Percentiles rank a stretch among this genome's conserved stretches.
phyloP scores from a whole-genome alignment of 2,888 invertebrate species.

The Cynaeus angustus region DNA sequence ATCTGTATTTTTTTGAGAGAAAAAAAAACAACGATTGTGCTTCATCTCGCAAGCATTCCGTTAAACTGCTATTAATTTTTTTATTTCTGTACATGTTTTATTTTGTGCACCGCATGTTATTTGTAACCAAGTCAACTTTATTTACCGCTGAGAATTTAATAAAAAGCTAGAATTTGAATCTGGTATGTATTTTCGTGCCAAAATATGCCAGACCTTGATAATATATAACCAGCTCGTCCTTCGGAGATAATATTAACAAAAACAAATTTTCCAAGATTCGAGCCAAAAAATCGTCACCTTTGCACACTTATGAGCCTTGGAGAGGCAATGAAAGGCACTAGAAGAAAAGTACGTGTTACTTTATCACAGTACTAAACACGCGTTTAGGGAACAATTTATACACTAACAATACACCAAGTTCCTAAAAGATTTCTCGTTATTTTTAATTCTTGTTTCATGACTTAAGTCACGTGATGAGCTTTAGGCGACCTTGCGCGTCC shows the following conservation, averaged over 20 bases:
- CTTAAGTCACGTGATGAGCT: too few species aligned
- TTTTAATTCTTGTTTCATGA: too few species aligned
- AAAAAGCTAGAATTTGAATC: background rate
- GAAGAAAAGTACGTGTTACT: too few species aligned
- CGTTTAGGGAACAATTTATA: too few species aligned
- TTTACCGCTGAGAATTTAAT: background rate
- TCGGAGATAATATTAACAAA: background rate
- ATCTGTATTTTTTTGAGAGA: too few species aligned
- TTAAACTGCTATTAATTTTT: background rate
- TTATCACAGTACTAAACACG: too few species aligned
- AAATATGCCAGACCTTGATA: background rate
- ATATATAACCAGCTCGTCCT: background rate
- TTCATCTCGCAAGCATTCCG: background rate
- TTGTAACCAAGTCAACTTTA: background rate
- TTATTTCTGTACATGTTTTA: background rate
- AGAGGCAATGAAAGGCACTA: too few species aligned
- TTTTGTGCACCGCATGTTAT: slow-evolving; percentile 1
- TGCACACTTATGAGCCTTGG: too few species aligned
- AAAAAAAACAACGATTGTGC: background rate
- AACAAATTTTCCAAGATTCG: background rate
- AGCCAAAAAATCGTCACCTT: background rate
- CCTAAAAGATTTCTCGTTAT: too few species aligned
- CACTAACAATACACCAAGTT: too few species aligned
- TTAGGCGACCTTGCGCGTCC: background rate
- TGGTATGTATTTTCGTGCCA: background rate